Evolutionary conservation across 1,140 invertebrate species (phyloP).

Genomic region (Dolichoris vasculosae): DNA sequence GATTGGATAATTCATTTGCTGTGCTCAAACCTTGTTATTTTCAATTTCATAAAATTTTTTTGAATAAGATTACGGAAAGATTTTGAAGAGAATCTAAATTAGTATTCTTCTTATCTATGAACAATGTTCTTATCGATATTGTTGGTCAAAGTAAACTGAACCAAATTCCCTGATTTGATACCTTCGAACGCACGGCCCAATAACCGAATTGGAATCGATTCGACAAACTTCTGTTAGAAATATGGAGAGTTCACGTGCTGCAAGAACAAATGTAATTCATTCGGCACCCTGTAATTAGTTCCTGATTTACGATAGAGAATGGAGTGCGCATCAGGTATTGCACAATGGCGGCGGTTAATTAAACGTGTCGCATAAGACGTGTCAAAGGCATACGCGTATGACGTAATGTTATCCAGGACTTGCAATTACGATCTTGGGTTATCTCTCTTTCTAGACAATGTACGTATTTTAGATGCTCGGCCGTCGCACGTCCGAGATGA

Average conservation of each 20-base stretch:
- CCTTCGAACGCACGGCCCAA: too few species aligned
- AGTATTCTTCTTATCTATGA: too few species aligned
- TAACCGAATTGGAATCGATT: background rate
- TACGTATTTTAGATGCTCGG: background rate
- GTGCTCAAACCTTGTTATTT: too few species aligned
- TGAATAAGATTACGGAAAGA: too few species aligned
- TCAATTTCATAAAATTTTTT: too few species aligned
- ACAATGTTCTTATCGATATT: too few species aligned
- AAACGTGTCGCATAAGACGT: constrained; percentile 37
- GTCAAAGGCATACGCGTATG: constrained; percentile 12
- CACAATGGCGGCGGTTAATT: constrained; percentile 40
- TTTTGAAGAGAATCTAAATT: too few species aligned
- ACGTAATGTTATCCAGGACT: constrained; percentile 22
- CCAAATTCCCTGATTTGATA: too few species aligned
- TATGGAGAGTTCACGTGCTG: too few species aligned
- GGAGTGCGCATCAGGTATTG: background rate
- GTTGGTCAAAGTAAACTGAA: too few species aligned
- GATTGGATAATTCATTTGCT: too few species aligned
- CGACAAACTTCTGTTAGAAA: too few species aligned
- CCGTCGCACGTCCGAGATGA: background rate
- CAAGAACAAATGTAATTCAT: background rate
- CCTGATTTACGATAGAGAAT: constrained; percentile 43
- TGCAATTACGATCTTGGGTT: constrained; percentile 32
- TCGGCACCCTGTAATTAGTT: constrained; percentile 41
- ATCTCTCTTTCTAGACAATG: constrained; percentile 17